Evolutionary conservation across 2,888 invertebrate species (phyloP), one percentile per base, ranked within the genome.

Genomic region (Ophioninae sp.): DNA sequence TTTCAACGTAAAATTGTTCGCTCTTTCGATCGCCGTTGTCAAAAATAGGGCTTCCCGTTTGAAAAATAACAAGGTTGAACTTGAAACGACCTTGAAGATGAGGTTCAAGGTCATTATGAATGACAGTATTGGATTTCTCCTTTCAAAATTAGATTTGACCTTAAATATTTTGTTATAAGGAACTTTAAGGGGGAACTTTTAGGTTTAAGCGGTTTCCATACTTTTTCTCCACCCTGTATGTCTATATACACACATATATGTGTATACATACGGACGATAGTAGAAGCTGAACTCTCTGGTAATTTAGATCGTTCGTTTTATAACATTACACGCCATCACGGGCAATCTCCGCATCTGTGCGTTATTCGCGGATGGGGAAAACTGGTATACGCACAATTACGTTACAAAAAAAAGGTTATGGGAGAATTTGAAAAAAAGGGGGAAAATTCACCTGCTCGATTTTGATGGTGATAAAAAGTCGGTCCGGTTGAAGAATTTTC

Each of bases 291-390:
- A 75, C 57, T 79, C 75, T 50, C 68, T 75, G 72, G 59, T 79
- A 81, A 84, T 84, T 84, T 75, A 79, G 74, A 68, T 79, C 75
- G 68, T 73, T 81, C 69, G 44, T 75, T 74, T 64, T 76, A 73
- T 81, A 67, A 59, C 64, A 79, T 79, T 79, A 84, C 81, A 75
- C 56, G 68, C 75, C 64, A 67, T 67, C 56, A 59, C 77, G 74
- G 74, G 74, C 68, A 82, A 67, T 64, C 65, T 61, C 67, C 65
- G 23, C 74, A 78, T 73, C 72, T 37, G 57, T n/a, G 72, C 30
- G 21, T 37, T 69, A 41, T 69, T 30, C n/a, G 62, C 50, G 39
- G 41, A 68, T 8, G 41, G 21, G 72, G n/a, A 65, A 79, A 72
- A 72, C 64, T 79, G 64, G 39, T 74, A 56, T 65, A 74, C 50